Conservation (phyloP, 2,888 invertebrate species). For the Eudemis profundana region DNA sequence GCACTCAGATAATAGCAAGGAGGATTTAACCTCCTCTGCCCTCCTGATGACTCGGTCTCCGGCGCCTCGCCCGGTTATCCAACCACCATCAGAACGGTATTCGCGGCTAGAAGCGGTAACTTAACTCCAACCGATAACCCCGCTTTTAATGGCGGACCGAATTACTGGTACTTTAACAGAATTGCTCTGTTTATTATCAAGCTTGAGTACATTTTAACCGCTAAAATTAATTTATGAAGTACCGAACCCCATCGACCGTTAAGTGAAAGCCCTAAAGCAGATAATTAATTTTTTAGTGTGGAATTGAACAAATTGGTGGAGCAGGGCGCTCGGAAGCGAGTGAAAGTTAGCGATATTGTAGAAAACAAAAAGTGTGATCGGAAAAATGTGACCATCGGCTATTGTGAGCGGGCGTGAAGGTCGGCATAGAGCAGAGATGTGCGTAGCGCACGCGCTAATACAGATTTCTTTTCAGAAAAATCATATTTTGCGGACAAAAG, state of each 20-base stretch:
- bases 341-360: constrained; percentile 65
- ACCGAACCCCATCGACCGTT: constrained; percentile 49
- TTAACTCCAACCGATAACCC: constrained; percentile 54
- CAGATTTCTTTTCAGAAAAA: constrained; percentile 7
- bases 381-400: constrained; percentile 38
- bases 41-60: constrained; percentile 60
- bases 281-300: constrained; percentile 55
- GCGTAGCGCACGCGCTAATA: constrained; percentile 30
- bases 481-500: constrained; percentile 9
- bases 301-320: constrained; percentile 61
- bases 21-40: constrained; percentile 61
- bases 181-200: constrained; percentile 59
- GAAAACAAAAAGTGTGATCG: constrained; percentile 51
- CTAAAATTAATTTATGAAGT: constrained; percentile 42
- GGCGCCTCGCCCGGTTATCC: constrained; percentile 62
- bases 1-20: constrained; percentile 54
- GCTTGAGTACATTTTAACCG: constrained; percentile 46
- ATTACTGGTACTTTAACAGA: constrained; percentile 53
- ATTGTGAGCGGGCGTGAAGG: constrained; percentile 61
- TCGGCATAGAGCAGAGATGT: constrained; percentile 55
- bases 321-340: constrained; percentile 66
- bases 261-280: constrained; percentile 54
- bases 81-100: constrained; percentile 66
- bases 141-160: constrained; percentile 54
- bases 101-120: constrained; percentile 59